Evolutionary conservation across 2,888 invertebrate species (phyloP).

Genomic region (Gymnoscelis rufifasciata): DNA sequence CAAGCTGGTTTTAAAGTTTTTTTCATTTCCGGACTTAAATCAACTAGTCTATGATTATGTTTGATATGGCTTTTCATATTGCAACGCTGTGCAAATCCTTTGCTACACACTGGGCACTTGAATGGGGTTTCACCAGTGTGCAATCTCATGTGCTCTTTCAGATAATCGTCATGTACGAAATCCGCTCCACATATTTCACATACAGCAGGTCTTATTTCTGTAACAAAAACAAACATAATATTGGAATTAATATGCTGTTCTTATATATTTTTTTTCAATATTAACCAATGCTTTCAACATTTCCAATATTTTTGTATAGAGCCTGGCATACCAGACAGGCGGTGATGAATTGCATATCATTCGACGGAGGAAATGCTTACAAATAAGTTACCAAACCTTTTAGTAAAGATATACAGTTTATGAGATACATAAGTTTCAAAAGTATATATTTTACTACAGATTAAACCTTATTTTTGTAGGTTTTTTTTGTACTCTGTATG

Average conservation of each 20-base stretch:
- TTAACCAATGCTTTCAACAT: too few species aligned
- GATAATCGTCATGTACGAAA: conserved; percentile 66
- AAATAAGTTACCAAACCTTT: too few species aligned
- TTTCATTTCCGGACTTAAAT: conserved; percentile 52
- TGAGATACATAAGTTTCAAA: too few species aligned
- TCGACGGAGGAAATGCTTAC: too few species aligned
- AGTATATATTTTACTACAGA: too few species aligned
- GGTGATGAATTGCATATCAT: too few species aligned
- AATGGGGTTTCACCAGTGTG: conserved; percentile 74
- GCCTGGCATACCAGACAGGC: too few species aligned
- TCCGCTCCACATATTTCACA: conserved; percentile 60
- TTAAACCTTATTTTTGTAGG: too few species aligned
- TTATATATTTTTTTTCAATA: too few species aligned
- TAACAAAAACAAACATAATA: conserved; percentile 29
- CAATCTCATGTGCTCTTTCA: conserved; percentile 68
- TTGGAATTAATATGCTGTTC: background rate
- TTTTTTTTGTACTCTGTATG: too few species aligned
- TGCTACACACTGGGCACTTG: conserved; percentile 68
- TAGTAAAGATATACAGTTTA: too few species aligned
- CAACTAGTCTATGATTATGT: conserved; percentile 63
- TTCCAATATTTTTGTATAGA: too few species aligned
- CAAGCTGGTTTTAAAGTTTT: conserved; percentile 65
- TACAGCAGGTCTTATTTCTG: conserved; percentile 66
- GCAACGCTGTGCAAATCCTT: conserved; percentile 68
- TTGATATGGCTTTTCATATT: conserved; percentile 69